Evolutionary conservation across 2,888 invertebrate genomes (phyloP).

Genomic region (Mythimna lalbum): DNA sequence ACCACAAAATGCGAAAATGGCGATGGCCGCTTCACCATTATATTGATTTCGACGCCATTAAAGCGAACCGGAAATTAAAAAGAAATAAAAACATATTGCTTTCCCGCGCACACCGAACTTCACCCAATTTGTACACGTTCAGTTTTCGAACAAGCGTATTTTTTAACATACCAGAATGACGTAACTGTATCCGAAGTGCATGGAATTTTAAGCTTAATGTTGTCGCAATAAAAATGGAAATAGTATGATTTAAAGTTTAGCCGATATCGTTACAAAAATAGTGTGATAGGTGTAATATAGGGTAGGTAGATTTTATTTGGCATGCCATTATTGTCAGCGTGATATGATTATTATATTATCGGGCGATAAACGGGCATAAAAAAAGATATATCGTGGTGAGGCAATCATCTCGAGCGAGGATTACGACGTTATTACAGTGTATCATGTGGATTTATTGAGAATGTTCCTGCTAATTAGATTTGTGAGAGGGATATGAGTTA

Average conservation of each 20-base stretch:
- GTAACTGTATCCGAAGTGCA: conserved; percentile 53
- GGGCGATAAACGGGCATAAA: conserved; percentile 89
- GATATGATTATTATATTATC: conserved; percentile 90
- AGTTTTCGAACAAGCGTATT: conserved; percentile 82
- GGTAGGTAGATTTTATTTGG: conserved; percentile 89
- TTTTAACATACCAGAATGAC: conserved; percentile 71
- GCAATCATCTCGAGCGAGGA: conserved; percentile 86
- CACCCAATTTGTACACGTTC: conserved; percentile 88
- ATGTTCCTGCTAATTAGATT: conserved; percentile 79
- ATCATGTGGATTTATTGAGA: conserved; percentile 86
- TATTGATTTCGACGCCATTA: conserved; percentile 90
- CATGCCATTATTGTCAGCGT: conserved; percentile 89
- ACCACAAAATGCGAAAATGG: conserved; percentile 88
- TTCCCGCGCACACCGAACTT: conserved; percentile 88
- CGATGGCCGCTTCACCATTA: conserved; percentile 86
- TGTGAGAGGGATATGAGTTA: conserved; percentile 60
- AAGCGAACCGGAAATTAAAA: conserved; percentile 90
- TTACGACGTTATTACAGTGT: conserved; percentile 85
- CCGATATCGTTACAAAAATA: conserved; percentile 66
- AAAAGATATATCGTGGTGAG: conserved; percentile 85
- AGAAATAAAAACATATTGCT: conserved; percentile 90
- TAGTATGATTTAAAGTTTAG: conserved; percentile 11
- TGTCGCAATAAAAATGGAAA: conserved; percentile 21
- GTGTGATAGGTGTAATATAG: conserved; percentile 76
- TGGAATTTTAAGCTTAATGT: conserved; percentile 63